Percentiles rank a stretch among this genome's conserved stretches.
Evolutionary conservation across 1,140 invertebrate genomes (phyloP).

Genomic region (Tetragnatha versicolor): DNA sequence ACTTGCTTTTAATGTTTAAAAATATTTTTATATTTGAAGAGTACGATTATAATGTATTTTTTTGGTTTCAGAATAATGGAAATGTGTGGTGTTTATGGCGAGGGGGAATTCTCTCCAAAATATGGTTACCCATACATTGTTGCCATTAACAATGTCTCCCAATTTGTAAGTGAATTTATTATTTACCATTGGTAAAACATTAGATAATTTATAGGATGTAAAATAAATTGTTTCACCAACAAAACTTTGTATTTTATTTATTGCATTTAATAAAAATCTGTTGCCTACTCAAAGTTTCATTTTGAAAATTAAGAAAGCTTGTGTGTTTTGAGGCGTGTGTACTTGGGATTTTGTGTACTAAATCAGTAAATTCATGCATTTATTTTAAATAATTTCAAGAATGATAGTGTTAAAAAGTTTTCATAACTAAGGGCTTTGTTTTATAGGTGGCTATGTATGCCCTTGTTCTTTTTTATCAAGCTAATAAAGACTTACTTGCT

Average conservation of each 20-base stretch:
- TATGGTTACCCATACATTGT: constrained; percentile 88
- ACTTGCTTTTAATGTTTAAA: too few relatives aligned
- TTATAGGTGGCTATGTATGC: constrained; percentile 86
- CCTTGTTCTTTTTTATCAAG: constrained; percentile 90
- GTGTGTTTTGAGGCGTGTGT: too few relatives aligned
- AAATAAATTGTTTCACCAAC: neutral
- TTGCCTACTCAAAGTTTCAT: too few relatives aligned
- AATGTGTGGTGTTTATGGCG: constrained; percentile 82
- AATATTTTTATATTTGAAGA: too few relatives aligned
- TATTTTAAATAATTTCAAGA: too few relatives aligned
- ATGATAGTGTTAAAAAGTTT: too few relatives aligned
- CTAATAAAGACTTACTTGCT: constrained; percentile 82
- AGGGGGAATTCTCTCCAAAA: constrained; percentile 85
- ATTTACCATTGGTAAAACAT: neutral
- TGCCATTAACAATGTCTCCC: constrained; percentile 91
- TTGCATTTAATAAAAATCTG: neutral
- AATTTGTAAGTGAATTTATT: constrained; percentile 74
- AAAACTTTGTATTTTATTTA: neutral
- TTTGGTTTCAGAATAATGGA: constrained; percentile 79
- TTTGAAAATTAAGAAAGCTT: too few relatives aligned
- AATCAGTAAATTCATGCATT: too few relatives aligned
- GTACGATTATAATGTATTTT: neutral
- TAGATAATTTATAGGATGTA: constrained; percentile 10
- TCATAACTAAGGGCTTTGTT: too few relatives aligned
- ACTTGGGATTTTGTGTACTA: too few relatives aligned